Evolutionary conservation across 1,140 invertebrate genomes (phyloP).

Genomic region (Drosophila sucinea): DNA sequence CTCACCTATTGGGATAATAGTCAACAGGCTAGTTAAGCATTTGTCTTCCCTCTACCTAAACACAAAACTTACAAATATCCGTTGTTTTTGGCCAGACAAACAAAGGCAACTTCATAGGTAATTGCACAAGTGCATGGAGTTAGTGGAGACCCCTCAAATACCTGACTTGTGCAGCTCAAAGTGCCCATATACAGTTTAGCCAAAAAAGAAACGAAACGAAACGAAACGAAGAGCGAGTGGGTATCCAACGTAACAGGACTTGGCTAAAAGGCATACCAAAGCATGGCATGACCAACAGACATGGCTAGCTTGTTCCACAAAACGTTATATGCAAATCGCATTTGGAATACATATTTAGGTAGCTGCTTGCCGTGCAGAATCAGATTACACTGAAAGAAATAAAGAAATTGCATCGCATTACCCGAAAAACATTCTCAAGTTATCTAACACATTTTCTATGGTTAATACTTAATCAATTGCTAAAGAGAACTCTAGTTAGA

Average conservation of each 20-base stretch:
- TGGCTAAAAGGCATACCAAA: slow-evolving; percentile 65
- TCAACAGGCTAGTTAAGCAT: slow-evolving; percentile 36
- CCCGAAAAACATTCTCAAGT: too few relatives aligned
- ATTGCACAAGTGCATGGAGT: neutral
- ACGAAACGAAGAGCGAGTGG: slow-evolving; percentile 36
- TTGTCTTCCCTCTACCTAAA: slow-evolving; percentile 25
- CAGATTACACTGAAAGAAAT: slow-evolving; percentile 23
- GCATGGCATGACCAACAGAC: neutral
- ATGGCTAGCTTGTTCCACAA: slow-evolving; percentile 42
- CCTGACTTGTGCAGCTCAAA: slow-evolving; percentile 56
- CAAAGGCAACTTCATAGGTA: slow-evolving; percentile 6
- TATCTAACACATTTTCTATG: too few relatives aligned
- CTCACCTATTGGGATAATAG: slow-evolving; percentile 13
- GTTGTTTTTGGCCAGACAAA: slow-evolving; percentile 38
- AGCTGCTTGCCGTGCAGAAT: slow-evolving; percentile 58
- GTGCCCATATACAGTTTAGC: slow-evolving; percentile 40
- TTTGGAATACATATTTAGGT: slow-evolving; percentile 77
- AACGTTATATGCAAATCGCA: slow-evolving; percentile 79
- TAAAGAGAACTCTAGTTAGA: too few relatives aligned
- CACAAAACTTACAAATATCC: slow-evolving; percentile 60
- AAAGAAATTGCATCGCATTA: neutral
- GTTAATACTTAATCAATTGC: too few relatives aligned
- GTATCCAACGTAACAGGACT: slow-evolving; percentile 44
- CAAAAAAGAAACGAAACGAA: slow-evolving; percentile 16
- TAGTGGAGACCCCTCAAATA: slow-evolving; percentile 34